Conservation (phyloP, 2,113 vertebrate species). For the Daubentonia madagascariensis region DNA sequence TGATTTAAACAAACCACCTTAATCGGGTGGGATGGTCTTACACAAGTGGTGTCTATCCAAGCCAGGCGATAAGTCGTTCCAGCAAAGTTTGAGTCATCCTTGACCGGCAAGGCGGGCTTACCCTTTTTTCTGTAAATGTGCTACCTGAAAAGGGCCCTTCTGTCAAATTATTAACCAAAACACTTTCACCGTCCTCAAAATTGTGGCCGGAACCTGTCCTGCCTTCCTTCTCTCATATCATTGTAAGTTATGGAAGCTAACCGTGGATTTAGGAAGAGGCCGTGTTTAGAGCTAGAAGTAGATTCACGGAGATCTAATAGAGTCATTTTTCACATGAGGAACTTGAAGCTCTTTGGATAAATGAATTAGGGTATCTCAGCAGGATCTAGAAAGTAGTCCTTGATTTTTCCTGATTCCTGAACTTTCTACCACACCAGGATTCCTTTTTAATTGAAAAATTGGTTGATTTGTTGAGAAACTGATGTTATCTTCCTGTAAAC, state of each 20-base stretch:
- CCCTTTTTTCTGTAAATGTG: not conserved
- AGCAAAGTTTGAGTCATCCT: constrained; percentile 39
- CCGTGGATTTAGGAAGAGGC: not conserved
- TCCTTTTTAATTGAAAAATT: not conserved
- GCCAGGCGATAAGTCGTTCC: not conserved
- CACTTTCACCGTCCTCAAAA: not conserved
- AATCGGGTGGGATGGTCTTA: not conserved
- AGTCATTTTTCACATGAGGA: not conserved
- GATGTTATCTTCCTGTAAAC: not conserved
- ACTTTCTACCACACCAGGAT: not conserved
- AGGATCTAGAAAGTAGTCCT: not conserved
- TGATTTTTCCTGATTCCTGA: not conserved
- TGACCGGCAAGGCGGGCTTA: not conserved
- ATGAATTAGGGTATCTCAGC: not conserved
- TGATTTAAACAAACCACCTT: not conserved
- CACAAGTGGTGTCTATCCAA: not conserved
- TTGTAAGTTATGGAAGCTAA: not conserved
- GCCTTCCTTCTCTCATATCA: not conserved
- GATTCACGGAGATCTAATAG: not conserved
- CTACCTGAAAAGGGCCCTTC: not conserved
- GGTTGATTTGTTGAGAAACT: not conserved
- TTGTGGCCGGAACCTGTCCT: not conserved
- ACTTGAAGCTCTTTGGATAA: not conserved
- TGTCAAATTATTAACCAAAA: constrained; percentile 11
- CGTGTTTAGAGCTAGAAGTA: not conserved